Evolutionary conservation across 2,113 vertebrate genomes (phyloP), one percentile per base, ranked within the genome.

Genomic region (Sinocyclocheilus anophthalmus): DNA sequence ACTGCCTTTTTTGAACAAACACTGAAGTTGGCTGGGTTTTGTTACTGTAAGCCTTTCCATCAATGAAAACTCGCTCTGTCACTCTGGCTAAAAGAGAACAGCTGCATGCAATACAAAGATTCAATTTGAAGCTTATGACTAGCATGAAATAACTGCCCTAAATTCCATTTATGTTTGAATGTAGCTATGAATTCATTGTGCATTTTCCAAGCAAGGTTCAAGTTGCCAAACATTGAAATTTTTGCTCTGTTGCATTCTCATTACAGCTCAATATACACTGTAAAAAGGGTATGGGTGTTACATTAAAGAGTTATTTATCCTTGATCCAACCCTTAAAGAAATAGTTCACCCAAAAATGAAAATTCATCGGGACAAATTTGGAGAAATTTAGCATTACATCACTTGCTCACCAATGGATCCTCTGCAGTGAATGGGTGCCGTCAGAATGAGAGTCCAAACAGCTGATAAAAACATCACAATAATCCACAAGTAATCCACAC

Each of bases 31-130:
- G 53, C 73, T 53, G 81, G 39, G 73, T 65, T n/a, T 8, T 26
- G 42, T 73, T 87, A 72, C 50, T 85, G 70, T 72, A 89, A 84
- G 83, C 76, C 59, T 57, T 42, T 84, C 72, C 22, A 39, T 79
- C 69, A 63, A 76, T 22, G 22, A 42, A 57, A 55, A 72, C 48
- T 9, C 18, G 0, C 24, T 63, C 30, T 30, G 67, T 33, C 16
- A 57, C 30, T 50, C n/a, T 26, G 45, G 26, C 53, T 61, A 63
- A 57, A 81, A 84, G 63, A 76, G 39, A 75, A 76, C 82, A 83
- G 86, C 89, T 77, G 87, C 77, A 75, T 72, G 65, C 63, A 72
- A 37, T 57, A 24, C 6, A 33, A 45, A 48, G 8, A 85, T 45
- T 69, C 76, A 33, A 26, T 24, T 11, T 50, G 53, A 59, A 81